These are phyloP conservation scores for Diplogasteroides magnus DNA, from an alignment of 1,140 invertebrate genomes.

Conservation along the genomic window DNA sequence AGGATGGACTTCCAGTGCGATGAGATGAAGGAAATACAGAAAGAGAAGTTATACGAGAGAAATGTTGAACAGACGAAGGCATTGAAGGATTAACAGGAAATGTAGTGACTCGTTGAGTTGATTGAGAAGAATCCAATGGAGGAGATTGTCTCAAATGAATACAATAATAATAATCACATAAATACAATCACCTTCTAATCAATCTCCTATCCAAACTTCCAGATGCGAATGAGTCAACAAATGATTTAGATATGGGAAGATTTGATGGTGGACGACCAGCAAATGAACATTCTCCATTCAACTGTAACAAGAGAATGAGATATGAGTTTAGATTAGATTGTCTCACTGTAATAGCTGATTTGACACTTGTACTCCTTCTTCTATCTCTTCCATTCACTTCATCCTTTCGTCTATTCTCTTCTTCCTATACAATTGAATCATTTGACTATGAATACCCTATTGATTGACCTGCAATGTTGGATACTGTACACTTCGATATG, in stretches of 20 bases:
- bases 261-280: not conserved
- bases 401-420: not conserved
- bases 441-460: too few relatives aligned
- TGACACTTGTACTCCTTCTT: not conserved
- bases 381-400: not conserved
- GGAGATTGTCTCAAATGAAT: not conserved
- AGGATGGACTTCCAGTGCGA: not conserved
- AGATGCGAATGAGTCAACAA: not conserved
- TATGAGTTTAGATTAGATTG: too few relatives aligned
- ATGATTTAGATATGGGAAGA: not conserved
- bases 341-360: too few relatives aligned
- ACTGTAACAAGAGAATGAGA: too few relatives aligned
- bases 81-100: not conserved
- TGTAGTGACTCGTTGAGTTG: not conserved
- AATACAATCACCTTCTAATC: not conserved
- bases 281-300: too few relatives aligned
- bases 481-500: constrained; percentile 51
- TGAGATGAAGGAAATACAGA: not conserved
- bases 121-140: not conserved
- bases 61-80: not conserved
- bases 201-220: not conserved
- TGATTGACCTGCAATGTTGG: constrained; percentile 42
- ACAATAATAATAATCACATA: not conserved
- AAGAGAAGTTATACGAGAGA: not conserved
- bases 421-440: too few relatives aligned